A percentile compares a stretch with the other conserved stretches of the same genome.
phyloP scores from a whole-genome alignment of 2,113 vertebrate genomes.

The Pavo muticus region DNA sequence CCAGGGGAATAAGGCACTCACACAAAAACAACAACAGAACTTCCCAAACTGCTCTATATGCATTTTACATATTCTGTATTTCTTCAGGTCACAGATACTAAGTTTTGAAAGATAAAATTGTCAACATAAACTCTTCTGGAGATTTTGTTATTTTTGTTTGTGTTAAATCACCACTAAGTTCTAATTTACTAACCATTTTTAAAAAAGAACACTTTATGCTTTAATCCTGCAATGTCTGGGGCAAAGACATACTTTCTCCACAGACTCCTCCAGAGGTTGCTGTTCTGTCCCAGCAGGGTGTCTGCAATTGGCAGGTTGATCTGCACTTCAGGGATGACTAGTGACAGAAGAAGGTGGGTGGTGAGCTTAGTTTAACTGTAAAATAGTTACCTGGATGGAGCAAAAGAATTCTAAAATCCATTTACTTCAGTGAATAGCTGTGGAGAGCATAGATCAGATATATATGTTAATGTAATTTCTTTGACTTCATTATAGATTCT shows the following conservation, averaged over 20 bases:
- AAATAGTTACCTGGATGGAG: not conserved
- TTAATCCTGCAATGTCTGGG: not conserved
- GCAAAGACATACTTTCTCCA: not conserved
- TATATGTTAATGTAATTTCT: not conserved
- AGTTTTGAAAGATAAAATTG: not conserved
- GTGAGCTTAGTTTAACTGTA: not conserved
- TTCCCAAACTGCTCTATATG: not conserved
- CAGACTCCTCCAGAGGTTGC: accelerated
- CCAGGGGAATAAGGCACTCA: not conserved
- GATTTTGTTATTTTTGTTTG: not conserved
- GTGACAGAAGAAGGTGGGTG: not conserved
- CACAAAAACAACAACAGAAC: not conserved
- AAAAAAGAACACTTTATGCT: not conserved
- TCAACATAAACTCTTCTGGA: not conserved
- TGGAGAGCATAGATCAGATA: not conserved
- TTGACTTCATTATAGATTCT: not conserved
- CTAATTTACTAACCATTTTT: not conserved
- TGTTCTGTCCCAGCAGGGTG: not conserved
- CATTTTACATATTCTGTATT: not conserved
- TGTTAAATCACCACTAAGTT: not conserved
- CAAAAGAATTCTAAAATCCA: not conserved
- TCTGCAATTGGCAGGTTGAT: not conserved
- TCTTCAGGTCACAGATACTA: not conserved
- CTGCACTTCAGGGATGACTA: not conserved
- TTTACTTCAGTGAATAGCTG: not conserved